These are phyloP conservation scores for Colossoma macropomum DNA, from an alignment of 2,113 vertebrate species.

Conservation along the genomic window DNA sequence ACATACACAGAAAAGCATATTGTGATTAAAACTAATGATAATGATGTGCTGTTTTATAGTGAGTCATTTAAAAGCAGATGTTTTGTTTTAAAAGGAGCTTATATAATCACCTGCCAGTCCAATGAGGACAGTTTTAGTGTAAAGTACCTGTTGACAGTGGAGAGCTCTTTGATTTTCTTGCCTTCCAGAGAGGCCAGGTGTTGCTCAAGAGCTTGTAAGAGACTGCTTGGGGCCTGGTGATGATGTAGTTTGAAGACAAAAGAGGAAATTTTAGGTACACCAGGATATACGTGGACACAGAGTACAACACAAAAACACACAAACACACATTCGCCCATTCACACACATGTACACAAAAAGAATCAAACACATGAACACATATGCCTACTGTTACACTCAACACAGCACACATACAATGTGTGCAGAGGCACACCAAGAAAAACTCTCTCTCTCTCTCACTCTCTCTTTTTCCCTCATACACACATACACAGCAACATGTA, in stretches of 20 bases:
- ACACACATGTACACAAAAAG: slow-evolving; percentile 17
- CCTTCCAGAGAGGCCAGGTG: slow-evolving; percentile 95
- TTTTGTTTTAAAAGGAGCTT: not conserved
- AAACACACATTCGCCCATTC: not conserved
- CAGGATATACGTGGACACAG: slow-evolving; percentile 14
- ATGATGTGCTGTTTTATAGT: too few relatives aligned
- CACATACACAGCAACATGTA: slow-evolving; percentile 56
- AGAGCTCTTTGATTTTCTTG: slow-evolving; percentile 88
- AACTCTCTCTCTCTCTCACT: slow-evolving; percentile 27
- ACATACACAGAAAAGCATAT: too few relatives aligned
- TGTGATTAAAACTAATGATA: too few relatives aligned
- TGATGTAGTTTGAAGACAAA: slow-evolving; percentile 29
- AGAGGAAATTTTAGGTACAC: slow-evolving; percentile 42
- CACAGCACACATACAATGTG: not conserved
- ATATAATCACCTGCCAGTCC: not conserved
- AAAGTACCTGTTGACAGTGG: slow-evolving; percentile 84
- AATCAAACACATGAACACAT: slow-evolving; percentile 24
- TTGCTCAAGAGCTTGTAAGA: slow-evolving; percentile 92
- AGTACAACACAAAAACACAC: slow-evolving; percentile 44
- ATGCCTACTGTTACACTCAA: slow-evolving; percentile 6
- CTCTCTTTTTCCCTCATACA: slow-evolving; percentile 48
- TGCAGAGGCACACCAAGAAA: slow-evolving; percentile 34
- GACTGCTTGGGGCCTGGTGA: slow-evolving; percentile 88
- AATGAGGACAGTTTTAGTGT: slow-evolving; percentile 19
- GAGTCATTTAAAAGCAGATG: too few relatives aligned